These are phyloP conservation scores for Drosophila tsacasi DNA, from an alignment of 1,140 invertebrate genomes.

Conservation along the genomic window DNA sequence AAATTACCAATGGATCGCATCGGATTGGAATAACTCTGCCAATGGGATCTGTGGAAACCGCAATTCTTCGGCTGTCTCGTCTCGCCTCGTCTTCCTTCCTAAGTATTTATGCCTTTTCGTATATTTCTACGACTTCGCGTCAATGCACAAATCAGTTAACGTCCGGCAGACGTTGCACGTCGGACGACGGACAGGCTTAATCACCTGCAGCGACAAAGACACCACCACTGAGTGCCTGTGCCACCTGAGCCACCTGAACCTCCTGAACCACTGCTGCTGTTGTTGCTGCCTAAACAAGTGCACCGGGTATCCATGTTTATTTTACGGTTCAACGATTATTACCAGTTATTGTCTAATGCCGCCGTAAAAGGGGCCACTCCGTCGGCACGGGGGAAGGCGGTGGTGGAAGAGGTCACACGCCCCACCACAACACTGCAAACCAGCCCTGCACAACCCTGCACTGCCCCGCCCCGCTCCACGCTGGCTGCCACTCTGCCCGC, in stretches of 20 bases:
- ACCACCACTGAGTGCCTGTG: slow-evolving; percentile 36
- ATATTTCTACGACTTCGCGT: slow-evolving; percentile 82
- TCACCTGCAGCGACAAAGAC: slow-evolving; percentile 61
- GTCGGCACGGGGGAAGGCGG: slow-evolving; percentile 9
- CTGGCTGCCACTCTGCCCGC: slow-evolving; percentile 1
- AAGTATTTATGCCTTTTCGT: slow-evolving; percentile 73
- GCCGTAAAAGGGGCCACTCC: slow-evolving; percentile 66
- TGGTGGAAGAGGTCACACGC: slow-evolving; percentile 20
- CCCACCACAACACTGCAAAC: slow-evolving; percentile 17
- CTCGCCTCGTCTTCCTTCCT: not conserved
- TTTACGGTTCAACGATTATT: slow-evolving; percentile 84
- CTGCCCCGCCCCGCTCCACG: not conserved
- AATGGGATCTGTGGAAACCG: slow-evolving; percentile 23
- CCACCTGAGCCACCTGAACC: slow-evolving; percentile 50
- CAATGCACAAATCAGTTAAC: slow-evolving; percentile 82
- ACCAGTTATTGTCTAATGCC: slow-evolving; percentile 82
- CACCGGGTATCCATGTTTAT: slow-evolving; percentile 81
- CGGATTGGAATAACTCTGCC: slow-evolving; percentile 14
- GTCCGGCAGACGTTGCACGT: slow-evolving; percentile 59
- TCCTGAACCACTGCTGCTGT: slow-evolving; percentile 57
- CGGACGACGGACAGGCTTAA: slow-evolving; percentile 29
- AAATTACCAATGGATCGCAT: slow-evolving; percentile 21
- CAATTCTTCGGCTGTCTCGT: slow-evolving; percentile 6
- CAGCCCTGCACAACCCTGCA: slow-evolving; percentile 9
- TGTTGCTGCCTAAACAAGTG: slow-evolving; percentile 79